Evolutionary conservation across 2,113 vertebrate genomes (phyloP).

Genomic region (Girardinichthys multiradiatus): DNA sequence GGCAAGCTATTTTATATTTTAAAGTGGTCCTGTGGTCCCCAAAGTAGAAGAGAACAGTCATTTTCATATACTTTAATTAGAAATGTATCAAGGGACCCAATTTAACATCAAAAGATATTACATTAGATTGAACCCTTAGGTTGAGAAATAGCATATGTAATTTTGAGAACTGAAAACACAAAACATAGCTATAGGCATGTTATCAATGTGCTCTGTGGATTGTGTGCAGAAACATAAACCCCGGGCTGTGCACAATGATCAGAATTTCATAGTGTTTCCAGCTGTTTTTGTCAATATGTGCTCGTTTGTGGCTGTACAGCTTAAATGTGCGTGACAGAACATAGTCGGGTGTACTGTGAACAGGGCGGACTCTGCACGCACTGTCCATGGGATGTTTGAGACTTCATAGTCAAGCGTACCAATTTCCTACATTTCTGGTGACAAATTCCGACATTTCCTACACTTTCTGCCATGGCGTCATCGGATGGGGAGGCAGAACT

Average conservation of each 20-base stretch:
- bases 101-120: constrained; percentile 57
- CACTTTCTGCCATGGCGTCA: too few species aligned
- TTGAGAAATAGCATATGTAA: constrained; percentile 30
- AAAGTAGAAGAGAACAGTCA: constrained; percentile 46
- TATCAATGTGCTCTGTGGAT: constrained; percentile 27
- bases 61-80: constrained; percentile 66
- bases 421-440: too few species aligned
- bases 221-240: constrained; percentile 22
- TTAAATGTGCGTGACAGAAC: not conserved
- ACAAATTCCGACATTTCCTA: too few species aligned
- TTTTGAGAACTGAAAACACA: constrained; percentile 39
- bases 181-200: constrained; percentile 36
- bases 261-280: constrained; percentile 50
- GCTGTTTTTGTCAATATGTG: constrained; percentile 31
- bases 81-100: constrained; percentile 58
- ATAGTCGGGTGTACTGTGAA: too few species aligned
- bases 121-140: constrained; percentile 35
- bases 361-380: too few species aligned
- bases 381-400: too few species aligned
- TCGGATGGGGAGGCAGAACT: too few species aligned
- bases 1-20: constrained; percentile 42
- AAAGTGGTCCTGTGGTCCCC: constrained; percentile 30
- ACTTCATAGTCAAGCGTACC: too few species aligned
- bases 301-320: constrained; percentile 11
- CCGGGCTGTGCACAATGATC: constrained; percentile 47